Evolutionary conservation across 1,140 invertebrate species (phyloP).

Genomic region (Druon quercuslanigerum): DNA sequence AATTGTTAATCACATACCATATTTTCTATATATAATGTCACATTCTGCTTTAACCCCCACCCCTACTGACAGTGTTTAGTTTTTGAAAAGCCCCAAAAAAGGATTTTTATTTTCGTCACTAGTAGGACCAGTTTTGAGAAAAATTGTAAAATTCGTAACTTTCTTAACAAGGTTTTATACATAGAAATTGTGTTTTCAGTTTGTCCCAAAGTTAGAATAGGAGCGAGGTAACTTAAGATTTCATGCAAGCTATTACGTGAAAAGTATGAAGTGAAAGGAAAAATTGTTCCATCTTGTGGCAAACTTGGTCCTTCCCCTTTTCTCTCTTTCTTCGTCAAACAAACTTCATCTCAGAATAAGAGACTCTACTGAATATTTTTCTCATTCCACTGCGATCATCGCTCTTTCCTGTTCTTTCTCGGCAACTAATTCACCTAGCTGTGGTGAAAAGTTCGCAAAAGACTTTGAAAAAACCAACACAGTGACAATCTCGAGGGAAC

Average conservation of each 20-base stretch:
- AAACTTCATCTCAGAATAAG: constrained; percentile 56
- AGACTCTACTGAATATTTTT: constrained; percentile 66
- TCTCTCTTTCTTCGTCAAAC: constrained; percentile 43
- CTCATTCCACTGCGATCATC: constrained; percentile 62
- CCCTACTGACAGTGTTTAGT: too few relatives aligned
- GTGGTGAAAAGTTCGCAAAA: constrained; percentile 58
- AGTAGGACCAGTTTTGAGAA: neutral
- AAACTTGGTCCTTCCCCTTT: constrained; percentile 53
- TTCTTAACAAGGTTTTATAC: constrained; percentile 20
- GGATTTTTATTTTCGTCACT: neutral
- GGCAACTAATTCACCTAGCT: constrained; percentile 56
- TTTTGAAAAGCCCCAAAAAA: neutral
- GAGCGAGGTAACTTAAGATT: constrained; percentile 61
- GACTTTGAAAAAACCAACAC: constrained; percentile 48
- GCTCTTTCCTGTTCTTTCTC: constrained; percentile 43
- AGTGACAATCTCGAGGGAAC: constrained; percentile 55
- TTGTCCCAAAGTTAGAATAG: constrained; percentile 26
- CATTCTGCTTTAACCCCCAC: too few relatives aligned
- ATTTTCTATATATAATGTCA: too few relatives aligned
- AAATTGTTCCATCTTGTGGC: constrained; percentile 66
- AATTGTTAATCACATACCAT: too few relatives aligned
- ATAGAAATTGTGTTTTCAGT: constrained; percentile 31
- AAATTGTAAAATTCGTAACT: constrained; percentile 1
- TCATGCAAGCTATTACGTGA: constrained; percentile 67
- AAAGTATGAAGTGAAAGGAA: constrained; percentile 60